These are phyloP conservation scores for Disparrhopalites patrizii DNA, from an alignment of 2,888 invertebrate species.

Conservation along the genomic window DNA sequence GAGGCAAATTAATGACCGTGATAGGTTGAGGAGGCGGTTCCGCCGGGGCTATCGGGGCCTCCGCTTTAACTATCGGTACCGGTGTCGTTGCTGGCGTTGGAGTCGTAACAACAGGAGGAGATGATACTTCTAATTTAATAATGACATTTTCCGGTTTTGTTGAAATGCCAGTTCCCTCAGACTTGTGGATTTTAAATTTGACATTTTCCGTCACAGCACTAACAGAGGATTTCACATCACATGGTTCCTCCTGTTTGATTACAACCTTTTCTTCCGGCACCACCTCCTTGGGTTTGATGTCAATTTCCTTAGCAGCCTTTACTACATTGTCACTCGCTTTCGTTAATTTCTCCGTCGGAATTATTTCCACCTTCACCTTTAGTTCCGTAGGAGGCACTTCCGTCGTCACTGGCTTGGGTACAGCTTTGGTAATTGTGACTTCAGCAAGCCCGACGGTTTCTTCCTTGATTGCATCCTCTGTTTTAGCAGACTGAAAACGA, in stretches of 20 bases:
- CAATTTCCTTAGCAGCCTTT: too few relatives aligned
- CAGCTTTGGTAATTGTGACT: not conserved
- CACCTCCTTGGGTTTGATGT: too few relatives aligned
- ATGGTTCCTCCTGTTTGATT: not conserved
- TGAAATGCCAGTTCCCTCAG: too few relatives aligned
- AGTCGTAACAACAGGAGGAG: not conserved
- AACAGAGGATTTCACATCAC: not conserved
- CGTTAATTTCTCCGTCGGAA: not conserved
- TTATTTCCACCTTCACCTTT: too few relatives aligned
- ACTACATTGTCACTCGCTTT: too few relatives aligned
- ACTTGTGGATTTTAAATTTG: too few relatives aligned
- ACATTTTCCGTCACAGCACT: not conserved
- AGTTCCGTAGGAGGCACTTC: too few relatives aligned
- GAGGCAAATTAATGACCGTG: constrained; percentile 11
- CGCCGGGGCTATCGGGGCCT: too few relatives aligned
- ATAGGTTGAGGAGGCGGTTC: constrained; percentile 1
- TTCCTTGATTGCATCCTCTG: constrained; percentile 14
- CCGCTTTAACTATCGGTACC: too few relatives aligned
- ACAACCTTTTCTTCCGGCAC: not conserved
- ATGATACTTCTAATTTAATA: not conserved
- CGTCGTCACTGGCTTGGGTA: too few relatives aligned
- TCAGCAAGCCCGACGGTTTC: constrained; percentile 9
- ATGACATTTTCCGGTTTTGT: not conserved
- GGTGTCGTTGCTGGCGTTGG: not conserved
- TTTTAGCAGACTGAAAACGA: constrained; percentile 40